These are phyloP conservation scores for Molanna angustata DNA, from an alignment of 2,888 invertebrate genomes.

Conservation along the genomic window DNA sequence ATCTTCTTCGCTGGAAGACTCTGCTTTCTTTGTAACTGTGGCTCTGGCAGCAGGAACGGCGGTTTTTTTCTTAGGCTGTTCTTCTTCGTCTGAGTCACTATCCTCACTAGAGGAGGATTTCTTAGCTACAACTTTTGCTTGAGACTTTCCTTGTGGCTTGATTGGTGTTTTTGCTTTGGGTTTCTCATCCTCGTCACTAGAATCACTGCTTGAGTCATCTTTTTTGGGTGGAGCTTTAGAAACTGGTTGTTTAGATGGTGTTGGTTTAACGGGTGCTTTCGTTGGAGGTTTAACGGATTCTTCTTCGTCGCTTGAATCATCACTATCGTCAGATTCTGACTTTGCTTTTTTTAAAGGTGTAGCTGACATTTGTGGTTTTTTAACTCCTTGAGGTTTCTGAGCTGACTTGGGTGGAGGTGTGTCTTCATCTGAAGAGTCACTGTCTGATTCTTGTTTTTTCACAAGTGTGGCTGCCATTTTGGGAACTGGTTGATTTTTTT, in stretches of 20 bases:
- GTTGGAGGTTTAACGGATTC: slow-evolving; percentile 31
- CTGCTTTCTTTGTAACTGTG: slow-evolving; percentile 35
- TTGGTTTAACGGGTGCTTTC: slow-evolving; percentile 24
- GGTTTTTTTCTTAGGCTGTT: slow-evolving; percentile 33
- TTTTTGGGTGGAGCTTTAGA: slow-evolving; percentile 36
- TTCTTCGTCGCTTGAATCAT: slow-evolving; percentile 42
- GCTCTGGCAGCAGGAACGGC: slow-evolving; percentile 31
- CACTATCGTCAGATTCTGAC: slow-evolving; percentile 43
- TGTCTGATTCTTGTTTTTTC: slow-evolving; percentile 43
- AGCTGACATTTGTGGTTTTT: slow-evolving; percentile 33
- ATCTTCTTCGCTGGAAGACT: slow-evolving; percentile 39
- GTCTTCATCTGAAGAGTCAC: slow-evolving; percentile 45
- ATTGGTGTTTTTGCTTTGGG: slow-evolving; percentile 31
- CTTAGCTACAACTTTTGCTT: slow-evolving; percentile 35
- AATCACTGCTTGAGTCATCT: slow-evolving; percentile 39
- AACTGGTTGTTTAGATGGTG: slow-evolving; percentile 30
- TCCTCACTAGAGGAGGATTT: slow-evolving; percentile 41
- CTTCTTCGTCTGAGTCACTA: slow-evolving; percentile 37
- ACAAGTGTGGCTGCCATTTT: slow-evolving; percentile 32
- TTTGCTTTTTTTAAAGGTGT: slow-evolving; percentile 39
- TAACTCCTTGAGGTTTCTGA: slow-evolving; percentile 36
- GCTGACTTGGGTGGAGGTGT: slow-evolving; percentile 35
- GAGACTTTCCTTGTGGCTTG: slow-evolving; percentile 35
- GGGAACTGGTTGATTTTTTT: slow-evolving; percentile 33
- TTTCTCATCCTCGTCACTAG: slow-evolving; percentile 37